Conservation (phyloP, 2,113 vertebrate species). For the Crotophaga sulcirostris region DNA sequence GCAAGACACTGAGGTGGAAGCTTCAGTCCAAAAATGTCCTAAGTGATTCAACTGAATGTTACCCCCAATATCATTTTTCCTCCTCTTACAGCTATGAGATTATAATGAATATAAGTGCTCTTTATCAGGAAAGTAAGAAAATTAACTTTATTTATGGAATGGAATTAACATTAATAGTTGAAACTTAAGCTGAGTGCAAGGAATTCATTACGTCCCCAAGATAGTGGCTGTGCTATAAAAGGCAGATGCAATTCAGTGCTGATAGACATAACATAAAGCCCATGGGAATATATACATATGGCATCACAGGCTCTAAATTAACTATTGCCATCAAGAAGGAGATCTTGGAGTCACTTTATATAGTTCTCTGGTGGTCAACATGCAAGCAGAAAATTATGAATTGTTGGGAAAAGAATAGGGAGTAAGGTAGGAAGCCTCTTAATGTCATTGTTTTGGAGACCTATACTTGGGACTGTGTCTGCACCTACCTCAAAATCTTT, state of each 20-base stretch:
- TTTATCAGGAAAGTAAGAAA: not conserved
- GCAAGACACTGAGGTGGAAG: not conserved
- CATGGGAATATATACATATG: not conserved
- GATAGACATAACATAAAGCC: not conserved
- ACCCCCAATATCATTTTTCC: not conserved
- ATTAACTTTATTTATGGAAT: not conserved
- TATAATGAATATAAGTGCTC: not conserved
- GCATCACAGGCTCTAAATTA: not conserved
- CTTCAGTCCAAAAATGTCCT: not conserved
- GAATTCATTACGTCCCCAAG: not conserved
- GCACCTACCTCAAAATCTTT: not conserved
- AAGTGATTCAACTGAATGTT: not conserved
- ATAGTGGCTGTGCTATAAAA: not conserved
- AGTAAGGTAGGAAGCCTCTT: not conserved
- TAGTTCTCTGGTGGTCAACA: not conserved
- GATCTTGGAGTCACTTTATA: not conserved
- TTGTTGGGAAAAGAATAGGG: not conserved
- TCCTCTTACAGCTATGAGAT: not conserved
- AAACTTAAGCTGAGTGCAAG: not conserved
- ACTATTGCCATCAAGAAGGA: not conserved
- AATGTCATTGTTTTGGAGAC: not conserved
- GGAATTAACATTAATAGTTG: not conserved
- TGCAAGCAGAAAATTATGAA: not conserved
- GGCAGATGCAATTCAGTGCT: not conserved
- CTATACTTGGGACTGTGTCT: not conserved